Evolutionary conservation across 1,140 invertebrate species (phyloP), one percentile per base, ranked within the genome.

Genomic region (Dinothrombium tinctorium): DNA sequence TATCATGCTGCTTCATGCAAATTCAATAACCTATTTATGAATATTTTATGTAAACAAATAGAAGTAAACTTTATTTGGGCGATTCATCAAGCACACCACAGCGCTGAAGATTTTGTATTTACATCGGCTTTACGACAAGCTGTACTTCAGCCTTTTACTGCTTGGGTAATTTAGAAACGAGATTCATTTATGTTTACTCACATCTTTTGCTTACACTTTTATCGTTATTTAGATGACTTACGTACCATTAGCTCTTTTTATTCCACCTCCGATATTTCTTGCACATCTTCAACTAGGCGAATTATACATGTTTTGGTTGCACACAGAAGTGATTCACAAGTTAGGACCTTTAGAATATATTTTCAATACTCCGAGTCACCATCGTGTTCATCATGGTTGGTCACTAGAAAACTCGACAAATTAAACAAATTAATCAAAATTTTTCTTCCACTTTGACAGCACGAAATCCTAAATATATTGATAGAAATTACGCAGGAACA

Each of bases 31-130:
- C 7, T n/a, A 28, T 28, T 28, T 9, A 7, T 9, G 8, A 28
- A 28, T 9, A 28, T 28, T 28, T 28, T 28, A 28, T n/a, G n/a
- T 9, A 28, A 28, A 28, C n/a, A 1, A 25, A 2, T 33, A 53
- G 52, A 54, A 45, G 61, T 87, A 8, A 81, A 87, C 55, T 71
- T 94, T 44, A 62, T 92, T 37, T 94, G 86, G 84, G 76, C 81
- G 1, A 74, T 82, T 44, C 87, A 94, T 61, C 84, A 92, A 61
- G 81, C 86, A 1, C 87, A 94, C 58, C 87, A 94, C 52, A 89
- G 81, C 51, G 86, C 82, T 12, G 86, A 94, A 59, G 83, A 92
- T 52, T 92, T 83, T 58, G 90, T 90, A 61, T 64, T 90, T 50
- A 21, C 42, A 14, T 44, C 50, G 8, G 81, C 80, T 1, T 62